These are phyloP conservation scores for Acanthochromis polyacanthus DNA, from an alignment of 2,113 vertebrate species.

Conservation along the genomic window DNA sequence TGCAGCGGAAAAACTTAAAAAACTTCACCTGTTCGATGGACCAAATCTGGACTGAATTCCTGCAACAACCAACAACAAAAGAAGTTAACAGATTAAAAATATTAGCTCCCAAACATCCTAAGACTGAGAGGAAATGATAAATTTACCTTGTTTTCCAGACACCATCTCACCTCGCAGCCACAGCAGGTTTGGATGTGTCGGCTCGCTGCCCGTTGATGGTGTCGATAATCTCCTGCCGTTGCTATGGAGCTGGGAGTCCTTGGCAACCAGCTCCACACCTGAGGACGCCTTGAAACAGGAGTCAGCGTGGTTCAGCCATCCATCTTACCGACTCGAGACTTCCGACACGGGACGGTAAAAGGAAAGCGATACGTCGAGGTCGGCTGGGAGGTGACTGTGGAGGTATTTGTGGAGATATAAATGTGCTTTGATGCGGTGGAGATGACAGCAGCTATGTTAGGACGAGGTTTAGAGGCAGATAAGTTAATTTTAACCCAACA, in stretches of 20 bases:
- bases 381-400: not conserved
- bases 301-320: constrained; percentile 17
- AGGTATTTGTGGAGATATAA: constrained; percentile 19
- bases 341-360: not conserved
- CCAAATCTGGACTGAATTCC: constrained; percentile 50
- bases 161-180: constrained; percentile 48
- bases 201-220: not conserved
- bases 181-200: not conserved
- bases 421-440: not conserved
- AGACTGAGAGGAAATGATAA: not conserved
- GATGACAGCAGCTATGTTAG: not conserved
- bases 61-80: constrained; percentile 34
- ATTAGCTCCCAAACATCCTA: accelerated
- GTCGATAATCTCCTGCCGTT: constrained; percentile 53
- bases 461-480: not conserved
- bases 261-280: constrained; percentile 65
- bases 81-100: not conserved
- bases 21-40: constrained; percentile 73
- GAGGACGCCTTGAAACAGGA: constrained; percentile 71
- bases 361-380: constrained; percentile 48
- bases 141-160: constrained; percentile 64
- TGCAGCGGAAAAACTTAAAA: not conserved
- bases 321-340: constrained; percentile 15
- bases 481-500: not conserved
- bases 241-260: constrained; percentile 54